Evolutionary conservation across 2,797 vertebrate species (phyloP).

Genomic region (Tenualosa thibaudeaui): DNA sequence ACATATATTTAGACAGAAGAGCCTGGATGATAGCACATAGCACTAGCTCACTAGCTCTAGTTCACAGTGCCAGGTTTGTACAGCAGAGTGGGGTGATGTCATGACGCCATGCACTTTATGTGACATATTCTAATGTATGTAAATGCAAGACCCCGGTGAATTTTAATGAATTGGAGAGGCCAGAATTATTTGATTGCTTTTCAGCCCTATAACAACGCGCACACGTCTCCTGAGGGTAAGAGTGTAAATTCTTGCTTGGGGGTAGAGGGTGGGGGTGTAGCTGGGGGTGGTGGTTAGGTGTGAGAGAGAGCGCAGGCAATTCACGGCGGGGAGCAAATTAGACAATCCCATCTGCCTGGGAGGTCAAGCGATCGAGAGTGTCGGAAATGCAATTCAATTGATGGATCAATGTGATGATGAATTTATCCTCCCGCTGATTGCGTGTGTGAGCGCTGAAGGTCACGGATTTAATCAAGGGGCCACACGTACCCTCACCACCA

Average conservation of each 20-base stretch:
- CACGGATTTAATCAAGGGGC: constrained; percentile 77
- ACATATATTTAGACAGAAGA: not conserved
- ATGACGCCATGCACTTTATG: not conserved
- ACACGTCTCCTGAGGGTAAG: constrained; percentile 39
- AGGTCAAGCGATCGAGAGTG: constrained; percentile 64
- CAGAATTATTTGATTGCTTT: constrained; percentile 51
- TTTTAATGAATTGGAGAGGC: constrained; percentile 50
- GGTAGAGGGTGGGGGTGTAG: not conserved
- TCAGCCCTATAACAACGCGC: constrained; percentile 18
- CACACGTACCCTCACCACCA: not conserved
- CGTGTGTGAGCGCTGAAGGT: constrained; percentile 72
- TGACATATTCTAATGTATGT: constrained; percentile 45
- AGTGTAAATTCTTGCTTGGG: constrained; percentile 45
- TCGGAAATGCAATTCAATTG: constrained; percentile 62
- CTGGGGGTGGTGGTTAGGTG: constrained; percentile 41
- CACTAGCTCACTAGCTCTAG: not conserved
- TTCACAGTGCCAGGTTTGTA: not conserved
- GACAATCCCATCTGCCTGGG: constrained; percentile 47
- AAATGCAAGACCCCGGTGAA: constrained; percentile 36
- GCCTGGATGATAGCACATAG: not conserved
- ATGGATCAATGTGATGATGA: constrained; percentile 59
- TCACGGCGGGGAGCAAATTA: constrained; percentile 50
- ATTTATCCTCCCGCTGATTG: constrained; percentile 65
- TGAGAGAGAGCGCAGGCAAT: constrained; percentile 39
- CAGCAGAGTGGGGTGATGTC: not conserved